Conservation (phyloP, 2,797 vertebrate genomes). For the Babyrousa celebensis region DNA sequence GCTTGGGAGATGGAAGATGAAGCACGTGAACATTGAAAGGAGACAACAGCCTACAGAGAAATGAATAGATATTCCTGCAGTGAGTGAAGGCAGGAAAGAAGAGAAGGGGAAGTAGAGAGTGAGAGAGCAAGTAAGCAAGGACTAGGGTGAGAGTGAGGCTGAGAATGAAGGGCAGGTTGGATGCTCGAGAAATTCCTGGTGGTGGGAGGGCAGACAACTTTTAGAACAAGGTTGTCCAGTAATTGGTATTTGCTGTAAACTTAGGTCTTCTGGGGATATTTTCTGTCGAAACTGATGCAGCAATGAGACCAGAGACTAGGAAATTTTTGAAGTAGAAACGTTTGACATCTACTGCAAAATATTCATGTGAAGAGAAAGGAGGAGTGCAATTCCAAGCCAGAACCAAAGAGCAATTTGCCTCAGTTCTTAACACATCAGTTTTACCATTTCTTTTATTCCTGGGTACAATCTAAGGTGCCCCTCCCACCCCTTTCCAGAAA, state of each 20-base stretch:
- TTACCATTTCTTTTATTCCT: slow-evolving; percentile 1
- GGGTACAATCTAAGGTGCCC: background rate
- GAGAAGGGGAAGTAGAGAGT: background rate
- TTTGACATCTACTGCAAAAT: slow-evolving; percentile 34
- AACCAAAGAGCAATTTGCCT: slow-evolving; percentile 10
- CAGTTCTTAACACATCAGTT: slow-evolving; percentile 17
- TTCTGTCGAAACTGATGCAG: slow-evolving; percentile 35
- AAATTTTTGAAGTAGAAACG: slow-evolving; percentile 36
- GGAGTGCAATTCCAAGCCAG: background rate
- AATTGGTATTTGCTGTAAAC: slow-evolving; percentile 18
- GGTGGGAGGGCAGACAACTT: background rate
- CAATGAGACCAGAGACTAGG: slow-evolving; percentile 47
- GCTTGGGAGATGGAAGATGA: slow-evolving; percentile 11
- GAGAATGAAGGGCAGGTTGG: background rate
- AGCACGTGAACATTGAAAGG: slow-evolving; percentile 21
- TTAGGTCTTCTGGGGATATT: background rate
- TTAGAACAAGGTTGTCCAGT: slow-evolving; percentile 1
- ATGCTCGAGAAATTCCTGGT: slow-evolving; percentile 5
- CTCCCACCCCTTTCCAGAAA: slow-evolving; percentile 18
- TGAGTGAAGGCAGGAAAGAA: background rate
- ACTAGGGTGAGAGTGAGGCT: background rate
- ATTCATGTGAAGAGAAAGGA: slow-evolving; percentile 39
- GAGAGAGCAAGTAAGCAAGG: background rate
- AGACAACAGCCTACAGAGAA: slow-evolving; percentile 26
- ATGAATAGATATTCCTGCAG: background rate